Conservation (phyloP, 2,113 vertebrate genomes). For the Melanocharis versteri region DNA sequence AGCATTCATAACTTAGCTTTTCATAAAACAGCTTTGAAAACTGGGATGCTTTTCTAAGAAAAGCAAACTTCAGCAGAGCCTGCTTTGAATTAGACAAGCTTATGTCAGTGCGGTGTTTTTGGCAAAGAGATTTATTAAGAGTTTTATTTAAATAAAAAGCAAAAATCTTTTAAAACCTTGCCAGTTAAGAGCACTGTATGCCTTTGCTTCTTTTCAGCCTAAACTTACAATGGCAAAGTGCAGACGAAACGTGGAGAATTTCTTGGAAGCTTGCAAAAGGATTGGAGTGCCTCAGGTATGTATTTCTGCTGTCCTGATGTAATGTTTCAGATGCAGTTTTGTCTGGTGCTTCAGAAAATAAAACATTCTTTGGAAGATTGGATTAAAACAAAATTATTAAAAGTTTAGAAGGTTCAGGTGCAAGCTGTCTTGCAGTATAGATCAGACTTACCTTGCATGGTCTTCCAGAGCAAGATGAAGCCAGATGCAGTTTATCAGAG, state of each 20-base stretch:
- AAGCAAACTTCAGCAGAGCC: neutral
- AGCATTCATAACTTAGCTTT: neutral
- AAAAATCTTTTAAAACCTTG: neutral
- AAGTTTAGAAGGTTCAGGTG: neutral
- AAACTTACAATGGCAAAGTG: conserved; percentile 99
- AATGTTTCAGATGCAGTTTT: neutral
- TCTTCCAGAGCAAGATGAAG: neutral
- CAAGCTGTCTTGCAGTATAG: neutral
- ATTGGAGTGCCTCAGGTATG: conserved; percentile 96
- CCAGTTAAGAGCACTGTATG: neutral
- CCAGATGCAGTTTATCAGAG: neutral
- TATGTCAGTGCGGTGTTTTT: neutral
- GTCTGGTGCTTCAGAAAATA: neutral
- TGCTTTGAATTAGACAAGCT: neutral
- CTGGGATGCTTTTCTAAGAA: neutral
- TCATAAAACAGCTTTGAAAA: neutral
- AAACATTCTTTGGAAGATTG: neutral
- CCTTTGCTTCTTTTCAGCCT: conserved; percentile 76
- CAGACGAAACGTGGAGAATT: conserved; percentile 96
- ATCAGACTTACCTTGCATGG: neutral
- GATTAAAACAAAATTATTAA: neutral
- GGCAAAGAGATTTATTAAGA: neutral
- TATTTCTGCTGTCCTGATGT: neutral
- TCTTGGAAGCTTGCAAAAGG: conserved; percentile 93
- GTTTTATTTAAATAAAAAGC: neutral